phyloP scores from a whole-genome alignment of 2,888 invertebrate genomes.

The Pseudoips prasinana region DNA sequence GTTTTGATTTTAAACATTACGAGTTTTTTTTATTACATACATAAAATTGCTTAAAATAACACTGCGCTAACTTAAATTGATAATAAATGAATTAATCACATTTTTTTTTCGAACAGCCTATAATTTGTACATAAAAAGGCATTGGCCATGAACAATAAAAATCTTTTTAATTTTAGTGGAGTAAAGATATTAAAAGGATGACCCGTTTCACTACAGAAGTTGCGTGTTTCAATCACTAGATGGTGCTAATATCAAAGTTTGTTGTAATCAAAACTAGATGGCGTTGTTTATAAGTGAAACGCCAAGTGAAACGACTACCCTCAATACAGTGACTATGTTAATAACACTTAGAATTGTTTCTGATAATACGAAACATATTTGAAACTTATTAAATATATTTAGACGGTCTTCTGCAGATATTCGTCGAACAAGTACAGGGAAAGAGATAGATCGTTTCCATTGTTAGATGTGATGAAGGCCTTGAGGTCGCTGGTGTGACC shows the following conservation, averaged over 20 bases:
- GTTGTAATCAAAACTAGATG: background rate
- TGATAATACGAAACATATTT: no score
- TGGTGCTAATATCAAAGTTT: background rate
- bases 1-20: slow-evolving; percentile 19
- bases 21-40: slow-evolving; percentile 16
- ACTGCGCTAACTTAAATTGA: slow-evolving; percentile 23
- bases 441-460: slow-evolving; percentile 82
- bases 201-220: slow-evolving; percentile 10
- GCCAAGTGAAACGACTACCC: no score
- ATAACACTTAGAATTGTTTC: no score
- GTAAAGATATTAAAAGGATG: slow-evolving; percentile 2
- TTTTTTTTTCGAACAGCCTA: slow-evolving; percentile 27
- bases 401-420: slow-evolving; percentile 69
- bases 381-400: slow-evolving; percentile 29
- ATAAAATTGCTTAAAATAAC: slow-evolving; percentile 30
- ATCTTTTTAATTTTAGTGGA: slow-evolving; percentile 26
- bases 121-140: slow-evolving; percentile 34
- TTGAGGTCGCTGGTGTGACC: slow-evolving; percentile 89
- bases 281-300: background rate
- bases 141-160: slow-evolving; percentile 10
- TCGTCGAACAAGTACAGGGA: slow-evolving; percentile 90
- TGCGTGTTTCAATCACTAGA: background rate
- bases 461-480: slow-evolving; percentile 79
- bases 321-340: no score
- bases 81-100: slow-evolving; percentile 20